These are phyloP conservation scores for Apaloderma vittatum DNA, from an alignment of 2,113 vertebrate genomes.

Conservation along the genomic window DNA sequence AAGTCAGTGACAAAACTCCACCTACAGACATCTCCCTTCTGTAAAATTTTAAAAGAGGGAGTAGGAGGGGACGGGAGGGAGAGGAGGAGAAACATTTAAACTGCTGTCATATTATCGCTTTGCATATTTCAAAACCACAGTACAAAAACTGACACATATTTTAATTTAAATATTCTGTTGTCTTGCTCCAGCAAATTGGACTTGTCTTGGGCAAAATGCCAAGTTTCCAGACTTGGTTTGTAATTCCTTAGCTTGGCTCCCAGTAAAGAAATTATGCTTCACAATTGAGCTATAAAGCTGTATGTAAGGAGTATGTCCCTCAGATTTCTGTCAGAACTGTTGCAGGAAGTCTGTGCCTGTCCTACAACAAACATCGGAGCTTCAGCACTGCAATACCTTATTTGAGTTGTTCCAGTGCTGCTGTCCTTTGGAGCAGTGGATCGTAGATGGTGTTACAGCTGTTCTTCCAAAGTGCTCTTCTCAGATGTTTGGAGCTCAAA, in stretches of 20 bases:
- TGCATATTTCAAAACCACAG: constrained; percentile 50
- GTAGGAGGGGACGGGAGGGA: not conserved
- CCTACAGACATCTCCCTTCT: constrained; percentile 8
- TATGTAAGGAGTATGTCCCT: not conserved
- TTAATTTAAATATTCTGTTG: constrained; percentile 55
- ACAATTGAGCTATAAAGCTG: not conserved
- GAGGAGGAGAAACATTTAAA: constrained; percentile 12
- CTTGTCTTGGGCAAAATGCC: constrained; percentile 53
- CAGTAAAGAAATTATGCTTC: constrained; percentile 14
- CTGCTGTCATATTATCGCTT: constrained; percentile 56
- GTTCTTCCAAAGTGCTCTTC: not conserved
- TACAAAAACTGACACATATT: constrained; percentile 38
- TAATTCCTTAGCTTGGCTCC: constrained; percentile 53
- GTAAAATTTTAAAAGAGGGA: constrained; percentile 31
- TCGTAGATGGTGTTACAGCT: not conserved
- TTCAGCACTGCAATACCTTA: not conserved
- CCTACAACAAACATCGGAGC: constrained; percentile 16
- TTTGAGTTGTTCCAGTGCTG: not conserved
- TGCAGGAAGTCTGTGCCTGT: not conserved
- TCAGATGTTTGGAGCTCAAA: constrained; percentile 21
- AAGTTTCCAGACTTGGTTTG: constrained; percentile 65
- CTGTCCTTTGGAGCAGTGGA: not conserved
- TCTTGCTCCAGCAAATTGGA: constrained; percentile 63
- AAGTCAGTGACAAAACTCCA: constrained; percentile 31
- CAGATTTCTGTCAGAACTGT: constrained; percentile 3